phyloP scores from a whole-genome alignment of 2,888 invertebrate species.

The Drosophila paranaensis region DNA sequence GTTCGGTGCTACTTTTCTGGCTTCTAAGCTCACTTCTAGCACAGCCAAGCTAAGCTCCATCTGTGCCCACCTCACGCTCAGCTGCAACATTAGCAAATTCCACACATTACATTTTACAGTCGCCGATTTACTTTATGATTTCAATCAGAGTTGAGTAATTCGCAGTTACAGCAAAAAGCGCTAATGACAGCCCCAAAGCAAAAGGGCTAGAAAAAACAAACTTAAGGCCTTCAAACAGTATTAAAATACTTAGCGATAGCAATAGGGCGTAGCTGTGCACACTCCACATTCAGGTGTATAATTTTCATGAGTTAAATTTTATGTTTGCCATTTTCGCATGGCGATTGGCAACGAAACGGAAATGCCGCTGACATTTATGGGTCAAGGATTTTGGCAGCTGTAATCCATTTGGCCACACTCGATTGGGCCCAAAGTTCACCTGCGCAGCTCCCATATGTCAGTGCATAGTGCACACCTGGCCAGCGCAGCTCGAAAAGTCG shows the following conservation, averaged over 20 bases:
- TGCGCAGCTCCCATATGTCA: slow-evolving; percentile 24
- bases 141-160: slow-evolving; percentile 8
- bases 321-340: slow-evolving; percentile 24
- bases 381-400: slow-evolving; percentile 57
- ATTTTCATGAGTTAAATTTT: slow-evolving; percentile 51
- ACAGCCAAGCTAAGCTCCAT: neutral
- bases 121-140: neutral
- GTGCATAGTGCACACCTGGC: slow-evolving; percentile 67
- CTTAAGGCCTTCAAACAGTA: slow-evolving; percentile 57
- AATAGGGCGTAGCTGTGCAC: slow-evolving; percentile 25
- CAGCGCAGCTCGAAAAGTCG: slow-evolving; percentile 1
- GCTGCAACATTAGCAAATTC: neutral
- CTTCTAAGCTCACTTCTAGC: neutral
- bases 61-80: neutral
- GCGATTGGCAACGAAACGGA: slow-evolving; percentile 69
- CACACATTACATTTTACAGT: neutral
- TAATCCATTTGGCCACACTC: slow-evolving; percentile 69
- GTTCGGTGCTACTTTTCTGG: too few relatives aligned
- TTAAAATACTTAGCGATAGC: slow-evolving; percentile 38
- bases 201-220: slow-evolving; percentile 11
- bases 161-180: slow-evolving; percentile 20
- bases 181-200: slow-evolving; percentile 22
- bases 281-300: slow-evolving; percentile 28
- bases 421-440: slow-evolving; percentile 62
- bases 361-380: slow-evolving; percentile 58